Evolutionary conservation across 2,888 invertebrate genomes (phyloP).

Genomic region (Caenorhabditis becei): DNA sequence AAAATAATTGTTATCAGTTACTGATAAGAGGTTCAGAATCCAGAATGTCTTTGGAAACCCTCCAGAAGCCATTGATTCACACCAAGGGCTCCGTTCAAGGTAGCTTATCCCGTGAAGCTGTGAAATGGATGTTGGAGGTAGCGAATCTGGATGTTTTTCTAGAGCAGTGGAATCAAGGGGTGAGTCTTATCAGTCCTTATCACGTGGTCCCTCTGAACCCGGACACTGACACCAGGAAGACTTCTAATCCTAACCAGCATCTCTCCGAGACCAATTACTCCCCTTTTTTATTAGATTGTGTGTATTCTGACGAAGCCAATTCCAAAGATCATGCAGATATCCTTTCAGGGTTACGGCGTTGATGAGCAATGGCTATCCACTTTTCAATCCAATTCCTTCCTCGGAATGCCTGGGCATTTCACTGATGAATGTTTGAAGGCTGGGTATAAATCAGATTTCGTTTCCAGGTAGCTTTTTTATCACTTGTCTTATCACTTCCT

Average conservation of each 20-base stretch:
- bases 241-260: no score
- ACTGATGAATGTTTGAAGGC: conserved; percentile 37
- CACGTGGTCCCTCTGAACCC: no score
- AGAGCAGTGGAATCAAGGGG: conserved; percentile 40
- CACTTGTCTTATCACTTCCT: background rate
- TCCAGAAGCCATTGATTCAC: background rate
- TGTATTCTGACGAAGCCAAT: no score
- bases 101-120: conserved; percentile 55
- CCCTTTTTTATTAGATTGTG: no score
- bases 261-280: no score
- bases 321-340: no score
- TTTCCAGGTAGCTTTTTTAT: conserved; percentile 16
- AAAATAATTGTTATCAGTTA: no score
- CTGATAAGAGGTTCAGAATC: conserved; percentile 29
- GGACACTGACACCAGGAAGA: no score
- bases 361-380: conserved; percentile 46
- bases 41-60: background rate
- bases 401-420: conserved; percentile 57
- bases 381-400: conserved; percentile 36
- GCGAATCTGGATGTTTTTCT: conserved; percentile 28
- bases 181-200: no score
- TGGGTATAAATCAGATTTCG: conserved; percentile 21
- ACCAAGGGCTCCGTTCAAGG: conserved; percentile 50
- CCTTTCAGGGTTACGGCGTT: conserved; percentile 31
- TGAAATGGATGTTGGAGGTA: conserved; percentile 49